phyloP scores from a whole-genome alignment of 2,888 invertebrate genomes.

The Phania funesta region DNA sequence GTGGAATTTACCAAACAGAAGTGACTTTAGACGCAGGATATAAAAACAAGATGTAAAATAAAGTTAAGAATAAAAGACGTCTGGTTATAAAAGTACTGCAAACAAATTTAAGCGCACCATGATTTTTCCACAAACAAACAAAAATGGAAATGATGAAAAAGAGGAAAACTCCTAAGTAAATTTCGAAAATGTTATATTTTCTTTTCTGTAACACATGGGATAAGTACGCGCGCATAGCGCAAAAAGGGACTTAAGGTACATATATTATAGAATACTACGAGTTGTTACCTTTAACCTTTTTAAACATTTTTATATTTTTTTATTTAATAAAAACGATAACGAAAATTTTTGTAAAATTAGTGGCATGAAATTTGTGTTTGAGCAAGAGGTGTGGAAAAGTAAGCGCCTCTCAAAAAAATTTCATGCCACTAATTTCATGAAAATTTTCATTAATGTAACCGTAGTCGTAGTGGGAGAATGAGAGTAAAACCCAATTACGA shows the following conservation, averaged over 20 bases:
- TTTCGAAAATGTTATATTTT: neutral
- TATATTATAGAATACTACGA: too few species aligned
- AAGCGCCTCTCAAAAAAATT: too few species aligned
- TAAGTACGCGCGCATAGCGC: neutral
- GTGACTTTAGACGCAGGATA: neutral
- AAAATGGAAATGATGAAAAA: neutral
- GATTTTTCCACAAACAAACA: neutral
- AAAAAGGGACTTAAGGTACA: neutral
- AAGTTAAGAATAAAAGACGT: neutral
- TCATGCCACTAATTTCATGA: too few species aligned
- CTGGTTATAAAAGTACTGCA: neutral
- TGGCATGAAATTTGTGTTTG: too few species aligned
- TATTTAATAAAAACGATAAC: too few species aligned
- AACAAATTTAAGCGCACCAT: neutral
- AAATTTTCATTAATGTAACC: too few species aligned
- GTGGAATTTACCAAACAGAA: slow-evolving; percentile 17
- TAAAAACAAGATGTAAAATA: neutral
- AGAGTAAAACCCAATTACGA: too few species aligned
- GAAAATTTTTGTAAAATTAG: too few species aligned
- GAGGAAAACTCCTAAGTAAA: neutral
- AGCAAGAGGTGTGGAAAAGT: too few species aligned
- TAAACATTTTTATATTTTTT: too few species aligned
- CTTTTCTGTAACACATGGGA: neutral
- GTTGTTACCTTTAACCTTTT: too few species aligned
- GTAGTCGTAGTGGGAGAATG: too few species aligned